Evolutionary conservation across 1,140 invertebrate genomes (phyloP), one percentile per base, ranked within the genome.

Genomic region (Plutomurus gul): DNA sequence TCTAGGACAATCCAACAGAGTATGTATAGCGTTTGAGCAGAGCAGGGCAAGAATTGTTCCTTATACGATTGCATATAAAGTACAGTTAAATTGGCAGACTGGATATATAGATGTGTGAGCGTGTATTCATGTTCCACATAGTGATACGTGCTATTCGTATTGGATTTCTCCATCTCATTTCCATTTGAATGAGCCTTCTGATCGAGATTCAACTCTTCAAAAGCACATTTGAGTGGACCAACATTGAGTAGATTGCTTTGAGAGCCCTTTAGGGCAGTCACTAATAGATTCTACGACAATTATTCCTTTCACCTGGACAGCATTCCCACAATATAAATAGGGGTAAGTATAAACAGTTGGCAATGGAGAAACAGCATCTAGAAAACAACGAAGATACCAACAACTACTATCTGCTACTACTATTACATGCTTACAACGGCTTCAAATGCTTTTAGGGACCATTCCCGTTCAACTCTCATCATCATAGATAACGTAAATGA

Each of bases 291-390:
- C n/a, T 65, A 30, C 56, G 56, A 65, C 56, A 65, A 65, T 65
- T 65, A 65, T 65, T 65, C 27, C 56, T n/a, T 65, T 65, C 56
- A 65, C 56, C 56, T 65, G 56, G 56, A 65, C 56, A 65, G n/a
- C 56, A 65, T 65, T 65, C 56, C 56, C 56, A 65, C 56, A 65
- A 65, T 65, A 65, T 65, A 65, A 65, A 65, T 65, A 65, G 56
- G 18, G 6, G 56, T 65, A 43, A 43, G 39, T 43, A 43, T 10
- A 43, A 1, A 43, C 2, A 3, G n/a, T n/a, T 43, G n/a, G n/a
- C n/a, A n/a, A n/a, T n/a, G n/a, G n/a, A n/a, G n/a, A 11, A 22
- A 51, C 47, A 49, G 20, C 47, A 18, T 49, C 18, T 22, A 22
- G n/a, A n/a, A n/a, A n/a, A n/a, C n/a, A n/a, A n/a, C n/a, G n/a